These are phyloP conservation scores for Squalus acanthias DNA, from an alignment of 2,797 vertebrate genomes.

Conservation along the genomic window DNA sequence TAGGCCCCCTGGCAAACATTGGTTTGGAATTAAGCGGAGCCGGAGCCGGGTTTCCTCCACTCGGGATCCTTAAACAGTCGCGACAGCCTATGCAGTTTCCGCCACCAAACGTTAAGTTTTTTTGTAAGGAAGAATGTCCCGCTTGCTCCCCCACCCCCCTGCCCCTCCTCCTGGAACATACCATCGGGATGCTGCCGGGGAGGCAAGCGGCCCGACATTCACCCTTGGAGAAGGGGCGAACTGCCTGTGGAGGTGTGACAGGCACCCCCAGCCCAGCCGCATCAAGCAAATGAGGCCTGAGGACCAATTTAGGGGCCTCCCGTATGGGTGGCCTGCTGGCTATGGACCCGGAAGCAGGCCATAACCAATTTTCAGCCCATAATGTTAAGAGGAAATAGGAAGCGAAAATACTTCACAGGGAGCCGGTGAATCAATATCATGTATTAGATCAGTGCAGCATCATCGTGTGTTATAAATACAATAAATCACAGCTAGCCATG, in stretches of 20 bases:
- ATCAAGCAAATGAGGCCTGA: neutral
- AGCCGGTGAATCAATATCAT: neutral
- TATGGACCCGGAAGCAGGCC: no score
- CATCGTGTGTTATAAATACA: neutral
- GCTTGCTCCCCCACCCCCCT: neutral
- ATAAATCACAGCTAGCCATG: slow-evolving; percentile 13
- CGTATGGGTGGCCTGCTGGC: no score
- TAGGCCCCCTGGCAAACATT: neutral
- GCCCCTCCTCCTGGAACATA: neutral
- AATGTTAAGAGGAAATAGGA: neutral
- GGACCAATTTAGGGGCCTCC: neutral
- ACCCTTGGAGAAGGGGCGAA: neutral
- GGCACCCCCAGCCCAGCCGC: neutral
- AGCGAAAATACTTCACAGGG: neutral
- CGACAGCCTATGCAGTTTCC: neutral
- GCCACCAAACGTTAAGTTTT: neutral
- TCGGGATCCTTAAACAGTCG: neutral
- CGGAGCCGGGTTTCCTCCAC: neutral
- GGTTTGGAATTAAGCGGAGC: neutral
- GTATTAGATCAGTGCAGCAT: neutral
- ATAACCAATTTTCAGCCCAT: neutral
- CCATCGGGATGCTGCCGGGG: neutral
- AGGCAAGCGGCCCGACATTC: neutral
- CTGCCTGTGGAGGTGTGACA: neutral
- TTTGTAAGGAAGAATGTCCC: neutral